phyloP scores from a whole-genome alignment of 1,140 invertebrate species.

The Pteromalus puparum region DNA sequence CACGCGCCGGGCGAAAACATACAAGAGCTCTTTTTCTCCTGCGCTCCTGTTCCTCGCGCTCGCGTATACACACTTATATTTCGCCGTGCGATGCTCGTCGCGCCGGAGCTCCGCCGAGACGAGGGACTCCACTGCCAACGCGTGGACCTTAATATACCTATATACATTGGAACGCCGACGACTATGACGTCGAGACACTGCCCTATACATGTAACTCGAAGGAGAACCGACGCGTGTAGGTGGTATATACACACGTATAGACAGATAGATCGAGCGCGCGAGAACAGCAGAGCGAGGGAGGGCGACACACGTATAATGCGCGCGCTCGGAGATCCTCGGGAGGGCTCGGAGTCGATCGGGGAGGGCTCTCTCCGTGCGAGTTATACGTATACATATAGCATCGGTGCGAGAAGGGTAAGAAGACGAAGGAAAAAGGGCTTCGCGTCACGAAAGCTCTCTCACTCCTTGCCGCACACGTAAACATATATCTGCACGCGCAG shows the following conservation, averaged over 20 bases:
- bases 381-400: neutral
- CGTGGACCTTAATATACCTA: neutral
- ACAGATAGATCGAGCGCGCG: slow-evolving; percentile 22
- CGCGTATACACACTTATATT: neutral
- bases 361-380: neutral
- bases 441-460: slow-evolving; percentile 36
- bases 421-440: slow-evolving; percentile 1
- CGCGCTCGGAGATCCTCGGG: neutral
- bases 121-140: slow-evolving; percentile 22
- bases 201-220: neutral
- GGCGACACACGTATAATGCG: neutral
- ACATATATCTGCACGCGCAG: neutral
- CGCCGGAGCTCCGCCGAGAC: neutral
- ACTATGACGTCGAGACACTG: slow-evolving; percentile 38
- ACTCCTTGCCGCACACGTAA: neutral
- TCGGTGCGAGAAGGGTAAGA: neutral
- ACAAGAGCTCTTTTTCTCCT: slow-evolving; percentile 43
- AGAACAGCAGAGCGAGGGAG: no score
- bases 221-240: slow-evolving; percentile 1
- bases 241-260: slow-evolving; percentile 5
- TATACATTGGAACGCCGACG: neutral
- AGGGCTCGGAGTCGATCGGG: neutral
- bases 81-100: neutral
- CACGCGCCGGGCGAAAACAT: neutral
- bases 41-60: slow-evolving; percentile 18